phyloP scores from a whole-genome alignment of 2,113 vertebrate species.

The Cepphus grylle region DNA sequence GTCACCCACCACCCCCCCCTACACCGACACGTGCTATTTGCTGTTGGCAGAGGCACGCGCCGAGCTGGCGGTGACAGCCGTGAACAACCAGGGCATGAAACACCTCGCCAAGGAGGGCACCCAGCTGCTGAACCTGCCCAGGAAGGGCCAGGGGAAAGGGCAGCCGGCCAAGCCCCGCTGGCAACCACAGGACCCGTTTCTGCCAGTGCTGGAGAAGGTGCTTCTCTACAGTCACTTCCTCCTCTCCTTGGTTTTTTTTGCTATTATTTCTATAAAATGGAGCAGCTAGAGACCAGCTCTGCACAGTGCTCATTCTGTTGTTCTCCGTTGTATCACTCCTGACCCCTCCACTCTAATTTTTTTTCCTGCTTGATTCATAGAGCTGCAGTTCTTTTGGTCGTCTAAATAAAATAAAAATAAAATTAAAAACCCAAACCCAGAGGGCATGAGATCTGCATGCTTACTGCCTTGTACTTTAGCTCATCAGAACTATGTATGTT shows the following conservation, averaged over 20 bases:
- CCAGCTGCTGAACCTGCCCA: background rate
- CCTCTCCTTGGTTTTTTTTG: slow-evolving; percentile 17
- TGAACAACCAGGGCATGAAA: rapidly evolving
- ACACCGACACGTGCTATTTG: rapidly evolving
- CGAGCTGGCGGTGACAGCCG: rapidly evolving
- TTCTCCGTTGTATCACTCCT: background rate
- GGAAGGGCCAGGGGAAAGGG: background rate
- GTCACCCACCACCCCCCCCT: rapidly evolving
- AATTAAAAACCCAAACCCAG: background rate
- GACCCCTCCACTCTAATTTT: background rate
- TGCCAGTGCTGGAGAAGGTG: slow-evolving; percentile 26
- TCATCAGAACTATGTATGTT: background rate
- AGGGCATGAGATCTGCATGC: rapidly evolving
- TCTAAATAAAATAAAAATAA: background rate
- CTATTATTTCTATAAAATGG: slow-evolving; percentile 22
- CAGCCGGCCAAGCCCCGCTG: background rate
- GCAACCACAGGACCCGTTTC: background rate
- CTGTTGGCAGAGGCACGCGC: background rate
- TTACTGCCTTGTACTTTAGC: background rate
- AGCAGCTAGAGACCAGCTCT: background rate
- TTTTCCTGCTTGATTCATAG: background rate
- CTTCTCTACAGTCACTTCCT: slow-evolving; percentile 40
- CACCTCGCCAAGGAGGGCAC: background rate
- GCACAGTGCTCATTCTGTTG: too few species aligned
- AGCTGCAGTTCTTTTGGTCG: background rate